Conservation (phyloP, 2,113 vertebrate genomes). For the Lota lota region DNA sequence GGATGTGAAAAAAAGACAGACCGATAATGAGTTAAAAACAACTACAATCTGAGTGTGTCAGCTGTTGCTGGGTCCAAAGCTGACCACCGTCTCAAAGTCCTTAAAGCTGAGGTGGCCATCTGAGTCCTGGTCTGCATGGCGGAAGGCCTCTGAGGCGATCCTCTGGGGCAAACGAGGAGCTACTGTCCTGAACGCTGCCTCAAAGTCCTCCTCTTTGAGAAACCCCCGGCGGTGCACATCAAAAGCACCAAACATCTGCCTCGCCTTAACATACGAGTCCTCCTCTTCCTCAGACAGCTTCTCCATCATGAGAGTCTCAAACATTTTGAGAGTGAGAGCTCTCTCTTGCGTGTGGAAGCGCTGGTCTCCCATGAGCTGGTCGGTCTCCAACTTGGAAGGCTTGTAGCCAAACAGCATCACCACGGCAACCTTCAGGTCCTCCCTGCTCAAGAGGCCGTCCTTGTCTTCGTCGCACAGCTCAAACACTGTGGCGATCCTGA, state of each 20-base stretch:
- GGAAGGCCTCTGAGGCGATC: slow-evolving; percentile 2
- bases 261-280: slow-evolving; percentile 55
- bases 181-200: background rate
- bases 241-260: slow-evolving; percentile 73
- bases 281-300: slow-evolving; percentile 57
- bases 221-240: slow-evolving; percentile 41
- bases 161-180: background rate
- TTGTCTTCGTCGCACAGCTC: slow-evolving; percentile 56
- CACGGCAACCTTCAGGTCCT: slow-evolving; percentile 71
- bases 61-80: slow-evolving; percentile 46
- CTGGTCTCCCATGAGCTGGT: background rate
- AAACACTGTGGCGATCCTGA: slow-evolving; percentile 45
- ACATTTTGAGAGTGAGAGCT: slow-evolving; percentile 50
- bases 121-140: slow-evolving; percentile 61
- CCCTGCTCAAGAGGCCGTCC: slow-evolving; percentile 70
- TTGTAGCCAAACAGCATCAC: slow-evolving; percentile 76
- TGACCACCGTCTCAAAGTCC: slow-evolving; percentile 74
- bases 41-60: background rate
- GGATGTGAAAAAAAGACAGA: background rate
- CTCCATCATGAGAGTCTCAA: slow-evolving; percentile 60
- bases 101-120: slow-evolving; percentile 73
- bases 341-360: slow-evolving; percentile 15
- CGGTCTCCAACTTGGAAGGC: slow-evolving; percentile 61
- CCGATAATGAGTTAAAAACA: background rate
- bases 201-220: background rate